Evolutionary conservation across 2,113 vertebrate species (phyloP), one percentile per base, ranked within the genome.

Genomic region (Gallinago paraguaiae): DNA sequence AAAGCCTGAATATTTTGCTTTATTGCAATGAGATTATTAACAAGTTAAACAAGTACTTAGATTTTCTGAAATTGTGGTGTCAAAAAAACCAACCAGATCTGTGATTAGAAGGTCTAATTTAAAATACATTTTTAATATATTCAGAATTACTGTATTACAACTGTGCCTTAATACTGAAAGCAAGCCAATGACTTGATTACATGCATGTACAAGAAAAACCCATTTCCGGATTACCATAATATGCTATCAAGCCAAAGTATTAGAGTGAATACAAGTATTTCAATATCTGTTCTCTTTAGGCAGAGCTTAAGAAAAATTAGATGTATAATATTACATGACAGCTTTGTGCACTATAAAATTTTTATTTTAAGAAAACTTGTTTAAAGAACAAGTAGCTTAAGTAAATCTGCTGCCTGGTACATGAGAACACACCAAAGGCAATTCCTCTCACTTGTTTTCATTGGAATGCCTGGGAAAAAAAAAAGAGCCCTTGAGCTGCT

Each of bases 361-460:
- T 82, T 94, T 92, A 84, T 97, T 97, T 94, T 90, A 77, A 91
- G 77, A 95, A 94, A 95, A 92, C 18, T 72, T 84, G 15, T 92
- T 89, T 77, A 90, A 93, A 95, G 75, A 63, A 83, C 85, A 92
- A 91, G 78, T 53, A 90, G 84, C 51, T 35, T 64, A 92, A 93
- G 64, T 92, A 95, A 97, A 90, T 17, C 24, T 74, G 28, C 69
- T 85, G 71, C 33, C 79, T 86, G 68, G 39, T 84, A 88, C 72
- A 61, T 78, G 64, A 94, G 84, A 96, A 96, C 19, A 92, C 71
- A 95, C 77, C 20, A 0, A 93, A 96, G 91, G 93, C 90, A 81
- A 77, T 92, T 95, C 81, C 80, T 93, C 72, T 92, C 61, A 28
- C 74, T 74, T 95, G 82, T 95, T 96, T 97, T 96, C 81, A 57